Conservation (phyloP, 2,888 invertebrate genomes). For the Drosophila planitibia region DNA sequence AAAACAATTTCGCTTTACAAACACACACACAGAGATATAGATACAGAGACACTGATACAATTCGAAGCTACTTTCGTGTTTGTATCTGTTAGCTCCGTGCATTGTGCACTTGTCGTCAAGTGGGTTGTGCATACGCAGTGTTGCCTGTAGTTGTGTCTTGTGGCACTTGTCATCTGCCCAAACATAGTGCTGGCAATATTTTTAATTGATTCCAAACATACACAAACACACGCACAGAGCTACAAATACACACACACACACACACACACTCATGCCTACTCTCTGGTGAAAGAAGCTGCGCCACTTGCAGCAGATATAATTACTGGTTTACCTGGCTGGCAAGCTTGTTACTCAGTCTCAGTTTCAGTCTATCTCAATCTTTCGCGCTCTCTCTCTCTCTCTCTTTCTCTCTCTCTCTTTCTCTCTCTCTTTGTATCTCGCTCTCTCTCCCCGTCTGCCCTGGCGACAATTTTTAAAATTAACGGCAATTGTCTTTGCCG, state of each 20-base stretch:
- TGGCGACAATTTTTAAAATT: conserved; percentile 79
- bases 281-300: conserved; percentile 73
- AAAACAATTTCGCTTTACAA: conserved; percentile 76
- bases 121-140: conserved; percentile 67
- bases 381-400: not conserved
- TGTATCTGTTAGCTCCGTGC: conserved; percentile 50
- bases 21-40: not conserved
- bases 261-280: conserved; percentile 16
- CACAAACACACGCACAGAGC: conserved; percentile 19
- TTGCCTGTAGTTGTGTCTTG: conserved; percentile 29
- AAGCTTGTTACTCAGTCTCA: conserved; percentile 24
- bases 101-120: conserved; percentile 51
- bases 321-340: conserved; percentile 64
- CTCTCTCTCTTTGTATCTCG: not conserved
- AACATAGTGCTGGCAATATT: conserved; percentile 76
- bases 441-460: conserved; percentile 22
- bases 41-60: conserved; percentile 19
- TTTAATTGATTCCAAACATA: conserved; percentile 77
- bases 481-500: conserved; percentile 78
- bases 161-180: conserved; percentile 79
- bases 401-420: not conserved
- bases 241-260: conserved; percentile 24
- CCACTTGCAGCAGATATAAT: conserved; percentile 71
- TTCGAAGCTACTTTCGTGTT: conserved; percentile 55
- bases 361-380: not conserved